Evolutionary conservation across 2,113 vertebrate species (phyloP).

Genomic region (Accipiter virgatus): DNA sequence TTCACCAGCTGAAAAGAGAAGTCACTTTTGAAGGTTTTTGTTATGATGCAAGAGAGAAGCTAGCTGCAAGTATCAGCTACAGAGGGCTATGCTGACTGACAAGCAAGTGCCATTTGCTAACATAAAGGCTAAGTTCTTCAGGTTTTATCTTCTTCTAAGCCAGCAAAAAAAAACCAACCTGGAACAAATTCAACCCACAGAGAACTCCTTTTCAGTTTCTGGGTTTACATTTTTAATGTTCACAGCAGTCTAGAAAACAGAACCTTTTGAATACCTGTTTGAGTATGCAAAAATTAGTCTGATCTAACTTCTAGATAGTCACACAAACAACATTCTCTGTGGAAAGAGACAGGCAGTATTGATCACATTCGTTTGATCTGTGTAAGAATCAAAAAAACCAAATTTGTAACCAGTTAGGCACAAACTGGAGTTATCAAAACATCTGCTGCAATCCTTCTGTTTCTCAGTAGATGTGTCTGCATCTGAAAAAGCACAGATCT

Average conservation of each 20-base stretch:
- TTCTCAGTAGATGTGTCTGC: background rate
- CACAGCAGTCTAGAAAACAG: background rate
- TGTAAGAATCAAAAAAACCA: fast-evolving
- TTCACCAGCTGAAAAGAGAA: background rate
- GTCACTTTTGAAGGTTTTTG: background rate
- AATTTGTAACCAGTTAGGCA: background rate
- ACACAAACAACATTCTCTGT: background rate
- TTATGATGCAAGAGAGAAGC: background rate
- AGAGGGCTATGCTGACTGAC: background rate
- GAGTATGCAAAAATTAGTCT: background rate
- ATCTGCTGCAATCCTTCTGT: background rate
- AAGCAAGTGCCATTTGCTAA: background rate
- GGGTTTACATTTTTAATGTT: background rate
- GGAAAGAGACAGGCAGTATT: background rate
- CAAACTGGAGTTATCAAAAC: background rate
- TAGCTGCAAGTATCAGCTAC: background rate
- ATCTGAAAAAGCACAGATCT: background rate
- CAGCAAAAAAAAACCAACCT: background rate
- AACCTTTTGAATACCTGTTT: background rate
- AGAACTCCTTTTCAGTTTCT: background rate
- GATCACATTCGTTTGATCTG: fast-evolving
- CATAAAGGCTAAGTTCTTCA: background rate
- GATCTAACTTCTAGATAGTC: background rate
- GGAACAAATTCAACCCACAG: background rate
- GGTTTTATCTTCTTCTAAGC: background rate